These are phyloP conservation scores for Hetaerina titia DNA, from an alignment of 2,888 invertebrate genomes.

Conservation along the genomic window DNA sequence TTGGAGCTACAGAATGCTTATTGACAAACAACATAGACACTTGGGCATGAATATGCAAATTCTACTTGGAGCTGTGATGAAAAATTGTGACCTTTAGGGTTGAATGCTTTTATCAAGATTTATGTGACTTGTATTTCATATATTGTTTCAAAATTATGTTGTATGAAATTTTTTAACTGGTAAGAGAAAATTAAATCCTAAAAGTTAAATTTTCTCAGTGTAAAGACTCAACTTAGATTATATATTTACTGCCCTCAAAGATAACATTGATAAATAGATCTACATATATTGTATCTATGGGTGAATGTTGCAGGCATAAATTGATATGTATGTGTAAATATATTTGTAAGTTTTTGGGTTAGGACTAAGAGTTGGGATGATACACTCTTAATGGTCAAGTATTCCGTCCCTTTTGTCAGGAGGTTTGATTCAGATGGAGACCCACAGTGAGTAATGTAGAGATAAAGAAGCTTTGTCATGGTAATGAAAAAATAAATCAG, in stretches of 20 bases:
- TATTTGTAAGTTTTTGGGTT: slow-evolving; percentile 57
- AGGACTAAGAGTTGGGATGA: slow-evolving; percentile 55
- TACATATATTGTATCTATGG: slow-evolving; percentile 52
- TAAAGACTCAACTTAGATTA: slow-evolving; percentile 61
- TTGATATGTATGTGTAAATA: slow-evolving; percentile 63
- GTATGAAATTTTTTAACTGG: slow-evolving; percentile 66
- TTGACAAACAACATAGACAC: slow-evolving; percentile 51
- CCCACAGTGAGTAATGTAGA: slow-evolving; percentile 63
- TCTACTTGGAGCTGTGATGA: slow-evolving; percentile 67
- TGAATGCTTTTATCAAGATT: slow-evolving; percentile 66
- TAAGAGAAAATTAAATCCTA: slow-evolving; percentile 67
- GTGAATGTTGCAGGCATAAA: slow-evolving; percentile 60
- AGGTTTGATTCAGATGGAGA: slow-evolving; percentile 61
- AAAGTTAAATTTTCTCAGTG: slow-evolving; percentile 65
- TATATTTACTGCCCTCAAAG: slow-evolving; percentile 61
- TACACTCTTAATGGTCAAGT: slow-evolving; percentile 64
- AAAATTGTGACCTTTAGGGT: slow-evolving; percentile 65
- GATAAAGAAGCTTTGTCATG: slow-evolving; percentile 62
- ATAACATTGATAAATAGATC: slow-evolving; percentile 53
- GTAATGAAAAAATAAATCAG: slow-evolving; percentile 62
- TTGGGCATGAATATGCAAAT: slow-evolving; percentile 63
- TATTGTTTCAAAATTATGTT: slow-evolving; percentile 66
- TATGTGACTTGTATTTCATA: slow-evolving; percentile 64
- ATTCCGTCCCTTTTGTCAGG: slow-evolving; percentile 66
- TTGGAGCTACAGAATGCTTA: slow-evolving; percentile 66